Evolutionary conservation across 2,113 vertebrate species (phyloP).

Genomic region (Oncorhynchus gorbuscha): DNA sequence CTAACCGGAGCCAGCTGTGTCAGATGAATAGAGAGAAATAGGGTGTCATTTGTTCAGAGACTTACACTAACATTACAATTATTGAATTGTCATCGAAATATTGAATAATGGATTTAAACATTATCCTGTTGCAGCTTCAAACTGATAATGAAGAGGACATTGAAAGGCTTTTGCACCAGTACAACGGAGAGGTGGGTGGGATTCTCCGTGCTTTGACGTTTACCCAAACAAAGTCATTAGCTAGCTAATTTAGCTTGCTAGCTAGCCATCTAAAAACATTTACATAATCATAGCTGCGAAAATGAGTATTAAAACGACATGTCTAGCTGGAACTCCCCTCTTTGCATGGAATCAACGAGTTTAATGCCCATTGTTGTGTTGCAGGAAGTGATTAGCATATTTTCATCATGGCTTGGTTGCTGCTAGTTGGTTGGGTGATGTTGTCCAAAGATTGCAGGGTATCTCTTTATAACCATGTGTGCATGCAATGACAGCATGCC

Average conservation of each 20-base stretch:
- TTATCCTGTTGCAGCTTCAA: constrained; percentile 64
- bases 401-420: constrained; percentile 1
- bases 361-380: background rate
- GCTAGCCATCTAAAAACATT: background rate
- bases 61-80: too few relatives aligned
- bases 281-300: background rate
- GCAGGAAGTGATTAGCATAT: background rate
- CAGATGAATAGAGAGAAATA: too few relatives aligned
- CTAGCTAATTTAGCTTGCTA: constrained; percentile 31
- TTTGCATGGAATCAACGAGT: background rate
- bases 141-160: constrained; percentile 52
- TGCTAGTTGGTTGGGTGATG: background rate
- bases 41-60: too few relatives aligned
- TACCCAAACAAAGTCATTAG: constrained; percentile 54
- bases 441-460: background rate
- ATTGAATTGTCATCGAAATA: background rate
- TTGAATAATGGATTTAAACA: constrained; percentile 66
- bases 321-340: background rate
- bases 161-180: constrained; percentile 60
- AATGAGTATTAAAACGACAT: background rate
- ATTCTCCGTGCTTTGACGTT: constrained; percentile 9
- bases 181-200: constrained; percentile 69
- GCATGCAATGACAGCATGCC: background rate
- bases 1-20: too few relatives aligned
- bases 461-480: background rate